Percentiles rank a stretch among this genome's conserved stretches.
These are phyloP conservation scores for Tryphoninae sp. DNA, from an alignment of 2,888 invertebrate species.

Conservation along the genomic window DNA sequence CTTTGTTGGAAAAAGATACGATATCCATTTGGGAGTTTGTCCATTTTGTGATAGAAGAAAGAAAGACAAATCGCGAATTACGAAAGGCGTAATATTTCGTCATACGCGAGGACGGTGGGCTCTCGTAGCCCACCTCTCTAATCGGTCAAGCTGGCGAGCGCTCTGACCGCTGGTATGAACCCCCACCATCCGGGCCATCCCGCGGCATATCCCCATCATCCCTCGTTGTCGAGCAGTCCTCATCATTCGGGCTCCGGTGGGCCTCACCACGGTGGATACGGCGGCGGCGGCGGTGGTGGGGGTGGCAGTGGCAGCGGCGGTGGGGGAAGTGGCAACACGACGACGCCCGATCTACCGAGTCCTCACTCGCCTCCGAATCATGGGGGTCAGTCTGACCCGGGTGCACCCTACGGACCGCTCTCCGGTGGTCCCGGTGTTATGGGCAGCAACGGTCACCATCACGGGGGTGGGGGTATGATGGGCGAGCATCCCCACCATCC, in stretches of 20 bases:
- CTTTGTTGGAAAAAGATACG: no score
- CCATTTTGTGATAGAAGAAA: not conserved
- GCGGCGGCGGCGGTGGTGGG: constrained; percentile 70
- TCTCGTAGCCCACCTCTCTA: constrained; percentile 80
- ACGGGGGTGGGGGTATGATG: constrained; percentile 79
- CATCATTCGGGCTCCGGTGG: constrained; percentile 79
- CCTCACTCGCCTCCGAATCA: constrained; percentile 78
- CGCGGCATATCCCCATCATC: constrained; percentile 82
- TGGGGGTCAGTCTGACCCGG: constrained; percentile 75
- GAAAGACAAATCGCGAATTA: constrained; percentile 26
- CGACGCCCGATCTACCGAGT: constrained; percentile 80
- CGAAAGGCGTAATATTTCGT: constrained; percentile 65
- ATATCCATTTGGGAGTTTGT: no score
- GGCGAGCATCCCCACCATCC: constrained; percentile 80
- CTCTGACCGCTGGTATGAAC: constrained; percentile 93
- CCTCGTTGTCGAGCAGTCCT: constrained; percentile 82
- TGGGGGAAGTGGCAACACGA: constrained; percentile 75
- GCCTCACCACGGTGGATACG: constrained; percentile 80
- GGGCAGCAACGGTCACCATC: constrained; percentile 79
- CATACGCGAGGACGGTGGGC: constrained; percentile 78
- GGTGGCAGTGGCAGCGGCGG: constrained; percentile 74
- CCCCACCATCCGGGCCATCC: constrained; percentile 88
- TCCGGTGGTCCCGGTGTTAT: constrained; percentile 76
- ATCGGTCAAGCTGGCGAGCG: constrained; percentile 93
- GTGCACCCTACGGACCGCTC: constrained; percentile 66